Evolutionary conservation across 23 tunicate genomes (phyloP).

Genomic region (Corella eumyota): DNA sequence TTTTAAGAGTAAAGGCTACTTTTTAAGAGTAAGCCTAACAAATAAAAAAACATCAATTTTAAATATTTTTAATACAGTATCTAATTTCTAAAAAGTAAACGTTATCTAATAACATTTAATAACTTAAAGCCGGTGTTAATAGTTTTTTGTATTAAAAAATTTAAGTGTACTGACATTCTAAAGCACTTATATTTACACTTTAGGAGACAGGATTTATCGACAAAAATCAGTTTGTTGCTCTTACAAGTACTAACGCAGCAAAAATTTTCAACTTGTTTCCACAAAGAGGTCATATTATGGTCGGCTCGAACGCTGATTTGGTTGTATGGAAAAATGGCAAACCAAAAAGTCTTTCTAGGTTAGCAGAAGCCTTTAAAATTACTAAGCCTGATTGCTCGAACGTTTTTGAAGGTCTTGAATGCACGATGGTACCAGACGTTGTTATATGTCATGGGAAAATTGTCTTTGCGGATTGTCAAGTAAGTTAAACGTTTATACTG

Average conservation of each 20-base stretch:
- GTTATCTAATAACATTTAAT: too few relatives aligned
- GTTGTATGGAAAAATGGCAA: constrained; percentile 47
- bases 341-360: constrained; percentile 12
- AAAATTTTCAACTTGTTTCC: constrained; percentile 77
- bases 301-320: constrained; percentile 89
- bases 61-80: too few relatives aligned
- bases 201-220: constrained; percentile 67
- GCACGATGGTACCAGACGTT: constrained; percentile 22
- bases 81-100: too few relatives aligned
- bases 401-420: constrained; percentile 41
- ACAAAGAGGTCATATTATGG: constrained; percentile 60
- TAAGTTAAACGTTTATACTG: neutral
- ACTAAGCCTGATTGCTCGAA: constrained; percentile 38
- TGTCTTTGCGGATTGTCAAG: constrained; percentile 43
- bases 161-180: too few relatives aligned
- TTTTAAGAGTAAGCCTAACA: neutral
- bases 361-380: constrained; percentile 12
- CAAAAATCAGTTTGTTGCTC: constrained; percentile 61
- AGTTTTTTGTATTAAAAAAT: too few relatives aligned
- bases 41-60: too few relatives aligned
- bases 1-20: neutral
- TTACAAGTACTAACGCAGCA: constrained; percentile 79
- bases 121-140: too few relatives aligned
- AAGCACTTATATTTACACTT: too few relatives aligned
- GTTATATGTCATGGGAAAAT: constrained; percentile 52